Evolutionary conservation across 2,113 vertebrate genomes (phyloP).

Genomic region (Embiotoca jacksoni): DNA sequence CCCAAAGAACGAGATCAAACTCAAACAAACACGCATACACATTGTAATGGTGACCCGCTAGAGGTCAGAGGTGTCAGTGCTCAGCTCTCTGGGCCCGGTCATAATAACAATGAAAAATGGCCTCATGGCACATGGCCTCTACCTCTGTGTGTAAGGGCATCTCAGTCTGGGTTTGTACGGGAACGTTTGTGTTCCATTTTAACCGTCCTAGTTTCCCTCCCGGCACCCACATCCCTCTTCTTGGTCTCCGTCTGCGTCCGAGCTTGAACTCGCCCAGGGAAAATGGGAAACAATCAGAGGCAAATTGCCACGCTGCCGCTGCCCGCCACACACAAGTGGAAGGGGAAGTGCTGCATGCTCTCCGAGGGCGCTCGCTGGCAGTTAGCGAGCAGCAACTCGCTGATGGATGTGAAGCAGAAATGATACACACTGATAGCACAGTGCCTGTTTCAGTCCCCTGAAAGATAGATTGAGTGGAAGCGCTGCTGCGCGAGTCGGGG

Average conservation of each 20-base stretch:
- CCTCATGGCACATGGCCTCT: conserved; percentile 29
- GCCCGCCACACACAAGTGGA: conserved; percentile 55
- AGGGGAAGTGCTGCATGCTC: conserved; percentile 59
- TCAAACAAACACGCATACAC: conserved; percentile 1
- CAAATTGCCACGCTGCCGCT: conserved; percentile 64
- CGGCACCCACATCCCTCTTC: background rate
- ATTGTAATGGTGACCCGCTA: conserved; percentile 42
- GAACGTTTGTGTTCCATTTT: conserved; percentile 31
- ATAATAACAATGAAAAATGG: conserved; percentile 66
- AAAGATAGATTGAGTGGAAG: conserved; percentile 70
- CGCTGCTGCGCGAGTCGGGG: background rate
- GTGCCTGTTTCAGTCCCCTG: conserved; percentile 62
- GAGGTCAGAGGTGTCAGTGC: conserved; percentile 54
- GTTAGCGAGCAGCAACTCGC: conserved; percentile 45
- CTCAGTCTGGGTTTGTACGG: background rate
- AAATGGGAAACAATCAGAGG: conserved; percentile 77
- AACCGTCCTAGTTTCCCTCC: conserved; percentile 1
- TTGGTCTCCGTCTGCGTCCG: conserved; percentile 8
- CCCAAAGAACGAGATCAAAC: conserved; percentile 33
- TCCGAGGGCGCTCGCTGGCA: conserved; percentile 49
- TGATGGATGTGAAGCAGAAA: conserved; percentile 74
- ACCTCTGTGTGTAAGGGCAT: background rate
- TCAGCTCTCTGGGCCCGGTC: conserved; percentile 31
- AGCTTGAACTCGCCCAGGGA: conserved; percentile 46
- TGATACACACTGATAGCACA: conserved; percentile 72